Conservation (phyloP, 2,113 vertebrate species). For the Petrocephalus zakoni region DNA sequence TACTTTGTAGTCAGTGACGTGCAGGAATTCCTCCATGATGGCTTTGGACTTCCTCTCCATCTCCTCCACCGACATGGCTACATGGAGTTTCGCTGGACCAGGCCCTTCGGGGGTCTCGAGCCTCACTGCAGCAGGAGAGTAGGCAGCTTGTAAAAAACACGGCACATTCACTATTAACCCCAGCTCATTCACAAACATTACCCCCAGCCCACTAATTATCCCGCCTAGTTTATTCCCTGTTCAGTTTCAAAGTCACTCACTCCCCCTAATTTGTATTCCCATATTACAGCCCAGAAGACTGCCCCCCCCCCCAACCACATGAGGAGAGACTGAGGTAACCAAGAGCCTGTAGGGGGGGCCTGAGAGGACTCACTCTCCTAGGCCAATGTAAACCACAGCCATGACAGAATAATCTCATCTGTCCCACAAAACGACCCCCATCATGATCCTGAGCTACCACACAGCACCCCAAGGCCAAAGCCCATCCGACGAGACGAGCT, state of each 20-base stretch:
- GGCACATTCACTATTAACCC: background rate
- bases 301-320: background rate
- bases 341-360: background rate
- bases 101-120: constrained; percentile 55
- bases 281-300: background rate
- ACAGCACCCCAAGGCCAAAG: background rate
- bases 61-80: constrained; percentile 75
- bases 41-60: constrained; percentile 85
- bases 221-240: background rate
- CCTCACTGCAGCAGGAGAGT: constrained; percentile 55
- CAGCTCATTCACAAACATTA: background rate
- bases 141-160: background rate
- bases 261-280: background rate
- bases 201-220: background rate
- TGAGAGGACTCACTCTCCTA: background rate
- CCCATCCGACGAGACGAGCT: background rate
- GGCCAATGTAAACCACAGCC: background rate
- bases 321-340: background rate
- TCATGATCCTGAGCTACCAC: background rate
- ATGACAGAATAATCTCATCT: background rate
- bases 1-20: constrained; percentile 96
- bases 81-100: constrained; percentile 60
- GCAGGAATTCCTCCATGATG: constrained; percentile 95
- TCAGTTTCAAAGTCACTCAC: background rate
- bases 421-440: background rate